phyloP scores from a whole-genome alignment of 1,140 invertebrate genomes.

The Drosophila busckii region DNA sequence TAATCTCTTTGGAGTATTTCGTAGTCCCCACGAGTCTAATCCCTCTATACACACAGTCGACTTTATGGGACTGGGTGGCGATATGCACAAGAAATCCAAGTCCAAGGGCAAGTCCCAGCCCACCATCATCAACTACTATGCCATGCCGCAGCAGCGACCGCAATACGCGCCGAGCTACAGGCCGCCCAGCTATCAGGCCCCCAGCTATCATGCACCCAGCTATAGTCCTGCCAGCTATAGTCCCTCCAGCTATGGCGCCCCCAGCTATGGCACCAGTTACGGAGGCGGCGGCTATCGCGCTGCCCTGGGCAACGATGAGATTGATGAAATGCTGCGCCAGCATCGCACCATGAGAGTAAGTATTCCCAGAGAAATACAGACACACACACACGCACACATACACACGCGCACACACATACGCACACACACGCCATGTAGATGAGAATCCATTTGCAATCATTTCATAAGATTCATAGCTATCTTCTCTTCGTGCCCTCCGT shows the following conservation, averaged over 20 bases:
- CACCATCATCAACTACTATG: slow-evolving; percentile 57
- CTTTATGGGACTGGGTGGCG: slow-evolving; percentile 35
- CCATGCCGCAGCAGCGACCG: slow-evolving; percentile 8
- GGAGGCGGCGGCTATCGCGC: slow-evolving; percentile 42
- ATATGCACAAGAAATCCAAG: slow-evolving; percentile 52
- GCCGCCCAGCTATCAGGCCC: too few species aligned
- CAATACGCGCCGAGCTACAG: slow-evolving; percentile 1
- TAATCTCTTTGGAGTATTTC: slow-evolving; percentile 72
- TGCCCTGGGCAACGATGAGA: slow-evolving; percentile 66
- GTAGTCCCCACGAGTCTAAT: slow-evolving; percentile 28
- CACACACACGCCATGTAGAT: slow-evolving; percentile 4
- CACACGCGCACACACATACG: slow-evolving; percentile 7
- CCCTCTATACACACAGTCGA: slow-evolving; percentile 31
- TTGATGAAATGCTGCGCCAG: slow-evolving; percentile 58
- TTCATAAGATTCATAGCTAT: slow-evolving; percentile 20
- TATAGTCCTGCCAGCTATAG: slow-evolving; percentile 38
- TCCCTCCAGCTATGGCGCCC: slow-evolving; percentile 40
- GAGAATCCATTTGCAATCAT: slow-evolving; percentile 10
- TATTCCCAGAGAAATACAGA: slow-evolving; percentile 12
- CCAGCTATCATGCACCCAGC: slow-evolving; percentile 21
- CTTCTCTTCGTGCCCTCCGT: slow-evolving; percentile 34
- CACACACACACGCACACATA: slow-evolving; percentile 4
- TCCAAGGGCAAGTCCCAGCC: slow-evolving; percentile 2
- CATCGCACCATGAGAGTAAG: slow-evolving; percentile 58
- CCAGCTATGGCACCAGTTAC: slow-evolving; percentile 20